A percentile compares a stretch with the other conserved stretches of the same genome.
phyloP scores from a whole-genome alignment of 1,140 invertebrate species.

The Drosophila equinoxialis region DNA sequence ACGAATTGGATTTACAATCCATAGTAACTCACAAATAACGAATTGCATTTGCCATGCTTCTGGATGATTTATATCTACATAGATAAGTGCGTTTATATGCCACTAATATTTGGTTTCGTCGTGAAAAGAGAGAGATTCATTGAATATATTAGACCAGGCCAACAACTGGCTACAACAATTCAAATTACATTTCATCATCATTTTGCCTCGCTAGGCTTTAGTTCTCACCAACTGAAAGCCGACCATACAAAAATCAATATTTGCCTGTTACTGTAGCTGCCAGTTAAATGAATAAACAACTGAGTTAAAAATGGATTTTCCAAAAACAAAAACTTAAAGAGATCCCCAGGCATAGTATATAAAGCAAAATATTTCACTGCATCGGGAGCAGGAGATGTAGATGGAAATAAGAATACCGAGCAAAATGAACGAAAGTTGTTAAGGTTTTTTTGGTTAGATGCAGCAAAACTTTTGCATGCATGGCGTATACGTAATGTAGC shows the following conservation, averaged over 20 bases:
- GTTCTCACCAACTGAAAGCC: constrained; percentile 20
- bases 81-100: constrained; percentile 27
- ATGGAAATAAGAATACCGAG: background rate
- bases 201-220: constrained; percentile 30
- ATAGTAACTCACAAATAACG: constrained; percentile 40
- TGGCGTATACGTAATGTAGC: constrained; percentile 62
- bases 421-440: constrained; percentile 3
- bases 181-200: constrained; percentile 38
- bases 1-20: constrained; percentile 72
- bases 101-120: constrained; percentile 44
- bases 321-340: constrained; percentile 11
- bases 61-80: constrained; percentile 1
- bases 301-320: constrained; percentile 48
- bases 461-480: constrained; percentile 38
- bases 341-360: constrained; percentile 31
- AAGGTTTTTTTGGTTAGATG: constrained; percentile 8
- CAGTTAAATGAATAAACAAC: constrained; percentile 65
- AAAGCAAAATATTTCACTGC: constrained; percentile 41
- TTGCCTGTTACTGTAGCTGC: constrained; percentile 46
- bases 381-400: constrained; percentile 25
- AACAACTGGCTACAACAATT: constrained; percentile 22
- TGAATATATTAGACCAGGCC: background rate
- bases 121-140: no score
- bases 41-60: constrained; percentile 45
- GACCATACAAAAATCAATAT: constrained; percentile 64